phyloP scores from a whole-genome alignment of 2,888 invertebrate genomes.

The Galerucella nymphaeae region DNA sequence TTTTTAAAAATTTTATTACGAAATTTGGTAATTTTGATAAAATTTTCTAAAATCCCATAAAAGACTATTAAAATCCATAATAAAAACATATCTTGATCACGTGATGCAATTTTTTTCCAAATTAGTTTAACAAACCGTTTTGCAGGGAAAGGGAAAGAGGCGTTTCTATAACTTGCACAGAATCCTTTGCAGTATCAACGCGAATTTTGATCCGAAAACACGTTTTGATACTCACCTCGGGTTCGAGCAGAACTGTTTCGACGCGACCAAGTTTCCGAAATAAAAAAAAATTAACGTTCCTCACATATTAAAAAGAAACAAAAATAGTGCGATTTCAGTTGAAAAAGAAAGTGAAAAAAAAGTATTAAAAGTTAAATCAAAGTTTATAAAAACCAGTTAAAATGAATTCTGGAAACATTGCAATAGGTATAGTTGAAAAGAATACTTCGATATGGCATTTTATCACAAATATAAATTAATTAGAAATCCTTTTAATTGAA shows the following conservation, averaged over 20 bases:
- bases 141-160: constrained; percentile 38
- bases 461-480: too few species aligned
- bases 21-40: background rate
- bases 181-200: constrained; percentile 62
- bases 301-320: too few species aligned
- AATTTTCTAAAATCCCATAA: background rate
- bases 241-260: constrained; percentile 2
- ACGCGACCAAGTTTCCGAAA: constrained; percentile 13
- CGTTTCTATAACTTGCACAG: constrained; percentile 51
- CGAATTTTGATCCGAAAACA: constrained; percentile 54
- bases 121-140: constrained; percentile 12
- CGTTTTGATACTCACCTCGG: constrained; percentile 30
- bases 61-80: background rate
- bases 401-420: too few species aligned
- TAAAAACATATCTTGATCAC: background rate
- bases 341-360: too few species aligned
- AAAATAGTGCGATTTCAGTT: background rate
- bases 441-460: too few species aligned
- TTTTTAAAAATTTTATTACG: background rate
- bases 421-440: too few species aligned
- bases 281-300: background rate
- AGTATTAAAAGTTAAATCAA: too few species aligned
- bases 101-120: background rate
- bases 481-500: too few species aligned
- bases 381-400: too few species aligned